These are phyloP conservation scores for Aethina tumida DNA, from an alignment of 1,140 invertebrate genomes.

Conservation along the genomic window DNA sequence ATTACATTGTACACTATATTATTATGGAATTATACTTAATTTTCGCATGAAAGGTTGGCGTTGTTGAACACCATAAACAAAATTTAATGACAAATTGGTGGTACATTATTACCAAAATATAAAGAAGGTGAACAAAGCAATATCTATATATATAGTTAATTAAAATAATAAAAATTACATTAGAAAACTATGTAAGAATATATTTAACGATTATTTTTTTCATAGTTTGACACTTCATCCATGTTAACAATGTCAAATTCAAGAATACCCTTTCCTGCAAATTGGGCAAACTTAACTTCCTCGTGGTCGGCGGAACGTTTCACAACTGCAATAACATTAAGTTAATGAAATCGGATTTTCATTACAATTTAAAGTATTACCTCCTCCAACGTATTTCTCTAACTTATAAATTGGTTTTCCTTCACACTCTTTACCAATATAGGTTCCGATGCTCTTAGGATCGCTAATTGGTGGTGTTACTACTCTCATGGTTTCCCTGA, in stretches of 20 bases:
- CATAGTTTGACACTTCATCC: slow-evolving; percentile 38
- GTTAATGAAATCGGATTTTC: not conserved
- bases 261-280: slow-evolving; percentile 60
- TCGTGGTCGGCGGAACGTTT: slow-evolving; percentile 53
- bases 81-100: too few species aligned
- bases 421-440: slow-evolving; percentile 61
- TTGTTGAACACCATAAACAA: too few species aligned
- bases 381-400: slow-evolving; percentile 48
- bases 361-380: slow-evolving; percentile 32
- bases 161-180: too few species aligned
- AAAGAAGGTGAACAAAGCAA: too few species aligned
- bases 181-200: not conserved
- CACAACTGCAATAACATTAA: slow-evolving; percentile 48
- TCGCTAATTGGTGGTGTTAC: slow-evolving; percentile 62
- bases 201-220: slow-evolving; percentile 16
- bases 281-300: slow-evolving; percentile 57
- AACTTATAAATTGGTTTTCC: slow-evolving; percentile 63
- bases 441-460: slow-evolving; percentile 51
- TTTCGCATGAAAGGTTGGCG: too few species aligned
- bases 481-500: slow-evolving; percentile 68
- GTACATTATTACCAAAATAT: too few species aligned
- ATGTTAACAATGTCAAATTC: slow-evolving; percentile 66
- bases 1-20: too few species aligned
- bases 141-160: too few species aligned
- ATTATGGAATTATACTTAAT: too few species aligned